Conservation (phyloP, 2,113 vertebrate species). For the Sceloporus tristichus region DNA sequence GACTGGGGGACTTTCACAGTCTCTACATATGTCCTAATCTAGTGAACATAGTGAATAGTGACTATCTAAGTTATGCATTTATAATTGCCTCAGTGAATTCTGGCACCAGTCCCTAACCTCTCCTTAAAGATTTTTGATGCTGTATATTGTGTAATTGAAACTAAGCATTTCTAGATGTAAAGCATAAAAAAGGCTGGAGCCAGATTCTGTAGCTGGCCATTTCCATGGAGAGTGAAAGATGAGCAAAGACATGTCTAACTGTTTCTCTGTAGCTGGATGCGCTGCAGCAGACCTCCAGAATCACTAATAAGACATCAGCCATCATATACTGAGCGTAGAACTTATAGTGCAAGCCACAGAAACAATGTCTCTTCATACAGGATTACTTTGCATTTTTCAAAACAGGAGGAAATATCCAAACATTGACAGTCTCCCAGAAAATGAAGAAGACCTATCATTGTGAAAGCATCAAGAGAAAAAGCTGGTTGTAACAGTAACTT, state of each 20-base stretch:
- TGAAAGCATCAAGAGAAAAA: conserved; percentile 42
- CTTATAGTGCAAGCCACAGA: background rate
- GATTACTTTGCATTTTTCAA: conserved; percentile 32
- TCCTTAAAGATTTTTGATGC: background rate
- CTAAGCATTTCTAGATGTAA: background rate
- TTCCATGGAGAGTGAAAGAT: background rate
- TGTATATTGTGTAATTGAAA: background rate
- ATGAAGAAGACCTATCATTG: background rate
- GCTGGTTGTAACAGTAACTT: background rate
- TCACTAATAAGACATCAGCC: no score
- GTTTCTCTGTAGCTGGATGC: no score
- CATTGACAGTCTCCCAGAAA: conserved; percentile 46
- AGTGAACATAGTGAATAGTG: no score
- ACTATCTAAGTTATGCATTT: no score
- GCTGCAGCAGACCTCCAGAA: no score
- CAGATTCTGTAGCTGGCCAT: background rate
- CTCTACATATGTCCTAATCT: no score
- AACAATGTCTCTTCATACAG: background rate
- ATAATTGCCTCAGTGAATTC: no score
- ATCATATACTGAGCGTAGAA: background rate
- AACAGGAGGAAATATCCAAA: conserved; percentile 62
- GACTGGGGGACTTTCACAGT: no score
- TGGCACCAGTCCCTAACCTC: background rate
- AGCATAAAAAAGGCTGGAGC: background rate
- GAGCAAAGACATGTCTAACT: background rate